Base-by-base conservation (phyloP, 2,888 invertebrate species). In the Chloromyia formosa region DNA sequence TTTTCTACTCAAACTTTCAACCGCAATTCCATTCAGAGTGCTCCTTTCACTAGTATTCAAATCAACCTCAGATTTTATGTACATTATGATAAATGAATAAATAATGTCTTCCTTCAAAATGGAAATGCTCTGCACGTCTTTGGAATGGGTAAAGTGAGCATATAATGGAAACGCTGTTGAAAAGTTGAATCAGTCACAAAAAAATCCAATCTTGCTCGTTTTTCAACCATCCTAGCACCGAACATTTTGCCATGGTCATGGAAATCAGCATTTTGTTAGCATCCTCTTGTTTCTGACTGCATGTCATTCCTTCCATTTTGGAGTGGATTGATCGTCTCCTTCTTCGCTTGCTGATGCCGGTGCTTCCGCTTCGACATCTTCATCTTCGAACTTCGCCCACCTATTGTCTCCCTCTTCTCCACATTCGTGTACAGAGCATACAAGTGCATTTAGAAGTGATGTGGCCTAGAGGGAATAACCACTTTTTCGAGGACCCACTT, bases 181-280 rank as follows among this genome's bases (percentile, higher is more conserved):
- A 62, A 62, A 40, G 40, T 16, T 40, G 18, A 62, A 62, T n/a
- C 10, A 40, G 10, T 12, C 40, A 40, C 10, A 40, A 22, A 10
- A 40, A 35, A 35, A 16, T 40, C 14, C 5, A 40, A 14, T 27
- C 40, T 40, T 60, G 14, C 14, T 40, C 62, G 62, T 16, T 16
- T 12, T 62, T 35, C 62, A 12, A 35, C 16, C 18, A 14, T 10
- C 9, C 10, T n/a, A 49, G 42, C 45, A 7, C 27, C 7, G 27
- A 35, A 35, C 27, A 35, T 35, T 18, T 10, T 49, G 42, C 49
- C 20, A 49, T 58, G 62, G 62, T 22, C 69, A 69, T 74, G 74
- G 7, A 75, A 73, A 75, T 75, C 74, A 75, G 73, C 75, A 75
- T 73, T 74, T 74, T 75, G 73, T 35, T 62, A 53, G 62, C 62